Evolutionary conservation across 2,797 vertebrate species (phyloP).

Genomic region (Florisuga fusca): DNA sequence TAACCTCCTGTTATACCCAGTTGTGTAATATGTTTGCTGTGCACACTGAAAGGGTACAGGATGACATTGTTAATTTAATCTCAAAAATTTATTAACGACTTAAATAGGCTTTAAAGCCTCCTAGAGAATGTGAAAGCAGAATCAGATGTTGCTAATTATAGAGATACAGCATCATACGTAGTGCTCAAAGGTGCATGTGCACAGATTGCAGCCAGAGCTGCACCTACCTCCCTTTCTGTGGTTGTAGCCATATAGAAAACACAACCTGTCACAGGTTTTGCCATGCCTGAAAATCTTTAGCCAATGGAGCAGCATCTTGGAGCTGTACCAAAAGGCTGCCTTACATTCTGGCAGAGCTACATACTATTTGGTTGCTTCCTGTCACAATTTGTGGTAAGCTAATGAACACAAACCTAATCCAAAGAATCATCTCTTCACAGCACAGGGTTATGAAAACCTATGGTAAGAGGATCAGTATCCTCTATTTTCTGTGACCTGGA

Average conservation of each 20-base stretch:
- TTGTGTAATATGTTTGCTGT: background rate
- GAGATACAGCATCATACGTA: background rate
- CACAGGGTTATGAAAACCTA: background rate
- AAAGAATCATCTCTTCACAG: background rate
- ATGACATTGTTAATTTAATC: background rate
- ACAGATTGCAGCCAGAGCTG: background rate
- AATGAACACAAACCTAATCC: background rate
- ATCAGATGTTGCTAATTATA: background rate
- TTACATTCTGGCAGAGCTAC: background rate
- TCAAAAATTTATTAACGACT: background rate
- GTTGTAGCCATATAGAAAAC: background rate
- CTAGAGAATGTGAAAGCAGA: background rate
- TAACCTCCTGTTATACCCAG: background rate
- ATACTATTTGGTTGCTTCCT: background rate
- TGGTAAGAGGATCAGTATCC: background rate
- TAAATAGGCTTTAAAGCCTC: background rate
- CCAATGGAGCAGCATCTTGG: background rate
- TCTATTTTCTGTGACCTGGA: background rate
- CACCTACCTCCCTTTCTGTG: fast-evolving
- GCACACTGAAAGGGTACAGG: background rate
- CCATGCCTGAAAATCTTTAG: background rate
- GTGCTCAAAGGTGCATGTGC: background rate
- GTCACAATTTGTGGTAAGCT: background rate
- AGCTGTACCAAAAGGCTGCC: background rate
- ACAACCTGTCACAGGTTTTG: background rate